A percentile compares a stretch with the other conserved stretches of the same genome.
phyloP scores from a whole-genome alignment of 1,140 invertebrate species.

The Palaemon carinicauda region DNA sequence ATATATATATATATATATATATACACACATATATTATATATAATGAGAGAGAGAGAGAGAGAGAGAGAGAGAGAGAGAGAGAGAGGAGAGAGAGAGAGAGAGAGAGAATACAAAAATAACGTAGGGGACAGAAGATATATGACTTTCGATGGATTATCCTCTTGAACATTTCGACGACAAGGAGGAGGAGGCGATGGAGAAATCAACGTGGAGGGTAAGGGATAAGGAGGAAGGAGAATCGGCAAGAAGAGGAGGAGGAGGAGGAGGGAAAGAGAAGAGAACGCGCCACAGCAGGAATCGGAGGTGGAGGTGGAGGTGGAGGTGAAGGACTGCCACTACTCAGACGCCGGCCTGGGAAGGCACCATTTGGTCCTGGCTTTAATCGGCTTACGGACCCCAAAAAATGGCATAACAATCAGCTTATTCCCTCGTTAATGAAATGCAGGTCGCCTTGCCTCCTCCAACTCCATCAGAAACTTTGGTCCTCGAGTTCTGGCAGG shows the following conservation, averaged over 20 bases:
- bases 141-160: too few species aligned
- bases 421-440: conserved; percentile 3
- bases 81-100: background rate
- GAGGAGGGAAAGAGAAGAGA: background rate
- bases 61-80: background rate
- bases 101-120: background rate
- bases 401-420: conserved; percentile 9
- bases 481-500: too few species aligned
- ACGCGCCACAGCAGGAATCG: too few species aligned
- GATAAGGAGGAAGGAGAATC: too few species aligned
- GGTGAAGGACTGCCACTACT: background rate
- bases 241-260: background rate
- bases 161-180: background rate
- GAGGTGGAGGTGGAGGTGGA: background rate
- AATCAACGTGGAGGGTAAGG: too few species aligned
- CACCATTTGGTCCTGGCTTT: background rate
- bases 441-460: background rate
- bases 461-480: background rate
- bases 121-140: background rate
- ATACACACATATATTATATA: background rate
- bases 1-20: background rate
- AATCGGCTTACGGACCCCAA: background rate
- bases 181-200: background rate
- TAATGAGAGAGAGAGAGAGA: background rate
- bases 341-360: background rate